Conservation (phyloP, 1,140 invertebrate species). For the Calephelis nemesis region DNA sequence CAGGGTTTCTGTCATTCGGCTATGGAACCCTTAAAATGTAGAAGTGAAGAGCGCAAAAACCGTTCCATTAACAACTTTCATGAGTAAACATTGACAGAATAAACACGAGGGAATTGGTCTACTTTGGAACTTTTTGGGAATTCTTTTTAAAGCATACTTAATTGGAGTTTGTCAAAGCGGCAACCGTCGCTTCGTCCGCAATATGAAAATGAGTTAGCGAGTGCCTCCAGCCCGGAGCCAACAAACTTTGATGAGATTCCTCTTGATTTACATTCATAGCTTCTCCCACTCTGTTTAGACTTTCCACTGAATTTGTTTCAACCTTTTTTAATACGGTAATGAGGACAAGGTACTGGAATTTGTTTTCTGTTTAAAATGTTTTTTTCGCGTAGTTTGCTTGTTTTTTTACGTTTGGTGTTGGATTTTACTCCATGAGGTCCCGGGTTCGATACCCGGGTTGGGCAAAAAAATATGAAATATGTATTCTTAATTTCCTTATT, state of each 20-base stretch:
- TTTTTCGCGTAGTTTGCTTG: too few relatives aligned
- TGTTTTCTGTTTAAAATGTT: too few relatives aligned
- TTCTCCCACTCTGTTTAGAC: constrained; percentile 46
- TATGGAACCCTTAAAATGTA: too few relatives aligned
- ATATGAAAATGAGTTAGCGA: constrained; percentile 65
- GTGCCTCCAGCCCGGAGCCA: constrained; percentile 42
- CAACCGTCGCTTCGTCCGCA: constrained; percentile 36
- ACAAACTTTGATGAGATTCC: constrained; percentile 60
- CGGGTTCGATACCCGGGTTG: too few relatives aligned
- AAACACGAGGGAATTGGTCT: constrained; percentile 30
- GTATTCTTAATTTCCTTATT: too few relatives aligned
- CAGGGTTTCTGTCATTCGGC: too few relatives aligned
- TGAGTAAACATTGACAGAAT: constrained; percentile 35
- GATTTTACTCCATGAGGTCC: too few relatives aligned
- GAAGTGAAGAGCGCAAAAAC: constrained; percentile 12
- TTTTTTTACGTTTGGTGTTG: too few relatives aligned
- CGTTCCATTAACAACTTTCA: constrained; percentile 27
- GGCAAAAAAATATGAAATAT: too few relatives aligned
- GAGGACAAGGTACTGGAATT: too few relatives aligned
- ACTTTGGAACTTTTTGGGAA: constrained; percentile 29
- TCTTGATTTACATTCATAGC: constrained; percentile 66
- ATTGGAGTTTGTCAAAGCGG: constrained; percentile 40
- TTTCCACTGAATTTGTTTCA: constrained; percentile 11
- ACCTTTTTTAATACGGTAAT: too few relatives aligned
- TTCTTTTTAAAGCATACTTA: constrained; percentile 25